Evolutionary conservation across 2,888 invertebrate species (phyloP).

Genomic region (Torymus aiolomorphi): DNA sequence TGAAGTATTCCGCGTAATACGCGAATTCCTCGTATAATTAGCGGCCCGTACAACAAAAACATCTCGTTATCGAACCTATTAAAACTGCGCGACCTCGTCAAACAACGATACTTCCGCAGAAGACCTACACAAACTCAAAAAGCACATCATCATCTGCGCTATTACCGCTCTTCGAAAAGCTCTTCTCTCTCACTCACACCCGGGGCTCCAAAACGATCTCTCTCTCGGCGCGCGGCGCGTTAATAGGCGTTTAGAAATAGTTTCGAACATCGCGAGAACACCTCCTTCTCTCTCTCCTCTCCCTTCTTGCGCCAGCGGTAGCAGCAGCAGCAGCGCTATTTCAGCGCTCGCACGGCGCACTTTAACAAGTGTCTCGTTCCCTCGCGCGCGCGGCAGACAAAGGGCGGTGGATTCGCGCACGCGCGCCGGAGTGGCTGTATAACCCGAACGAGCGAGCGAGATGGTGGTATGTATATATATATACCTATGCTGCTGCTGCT

Average conservation of each 20-base stretch:
- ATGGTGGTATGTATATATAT: not conserved
- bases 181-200: not conserved
- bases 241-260: constrained; percentile 40
- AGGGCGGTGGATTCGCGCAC: not conserved
- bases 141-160: no score
- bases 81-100: no score
- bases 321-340: not conserved
- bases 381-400: constrained; percentile 11
- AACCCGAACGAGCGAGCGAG: constrained; percentile 14
- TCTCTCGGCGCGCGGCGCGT: not conserved
- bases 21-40: no score
- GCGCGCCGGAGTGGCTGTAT: constrained; percentile 32
- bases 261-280: constrained; percentile 3
- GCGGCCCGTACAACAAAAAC: no score
- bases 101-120: no score
- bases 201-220: no score
- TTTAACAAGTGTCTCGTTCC: constrained; percentile 27
- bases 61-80: no score
- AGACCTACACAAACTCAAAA: no score
- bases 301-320: not conserved
- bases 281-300: no score
- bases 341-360: constrained; percentile 3
- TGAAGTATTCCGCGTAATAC: no score
- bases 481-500: not conserved
- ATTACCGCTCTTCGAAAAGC: no score